phyloP scores from a whole-genome alignment of 2,113 vertebrate genomes.

The Mastomys coucha region DNA sequence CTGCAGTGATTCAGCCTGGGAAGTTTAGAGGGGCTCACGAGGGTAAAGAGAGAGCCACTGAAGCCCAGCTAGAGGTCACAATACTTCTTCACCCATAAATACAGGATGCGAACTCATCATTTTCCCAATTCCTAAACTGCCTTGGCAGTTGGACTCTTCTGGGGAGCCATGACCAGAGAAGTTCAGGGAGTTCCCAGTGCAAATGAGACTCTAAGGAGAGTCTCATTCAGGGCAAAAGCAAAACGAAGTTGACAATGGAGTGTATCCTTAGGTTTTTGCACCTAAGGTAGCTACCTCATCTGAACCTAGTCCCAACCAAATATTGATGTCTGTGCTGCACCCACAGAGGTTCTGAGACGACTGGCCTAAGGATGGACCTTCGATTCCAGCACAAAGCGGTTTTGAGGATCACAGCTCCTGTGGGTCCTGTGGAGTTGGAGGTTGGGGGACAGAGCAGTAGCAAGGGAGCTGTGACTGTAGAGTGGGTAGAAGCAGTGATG shows the following conservation, averaged over 20 bases:
- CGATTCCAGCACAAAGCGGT: background rate
- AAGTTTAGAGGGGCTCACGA: background rate
- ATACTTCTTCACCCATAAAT: background rate
- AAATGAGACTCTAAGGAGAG: background rate
- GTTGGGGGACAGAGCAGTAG: background rate
- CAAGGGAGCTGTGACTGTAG: background rate
- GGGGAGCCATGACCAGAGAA: background rate
- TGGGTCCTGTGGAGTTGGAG: background rate
- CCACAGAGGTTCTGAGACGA: background rate
- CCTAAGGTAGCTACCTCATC: background rate
- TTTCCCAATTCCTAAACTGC: background rate
- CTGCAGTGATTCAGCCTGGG: background rate
- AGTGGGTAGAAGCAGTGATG: rapidly evolving
- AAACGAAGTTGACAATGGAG: background rate
- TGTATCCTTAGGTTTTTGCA: background rate
- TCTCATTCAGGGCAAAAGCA: background rate
- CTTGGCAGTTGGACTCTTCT: background rate
- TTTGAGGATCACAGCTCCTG: background rate
- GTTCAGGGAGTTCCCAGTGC: rapidly evolving
- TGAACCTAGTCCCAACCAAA: background rate
- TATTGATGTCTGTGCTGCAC: background rate
- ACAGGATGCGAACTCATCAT: background rate
- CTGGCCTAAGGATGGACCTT: background rate
- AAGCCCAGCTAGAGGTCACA: background rate
- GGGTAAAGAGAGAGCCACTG: background rate